A percentile compares a stretch with the other conserved stretches of the same genome.
These are phyloP conservation scores for Tinamus guttatus DNA, from an alignment of 2,113 vertebrate genomes.

Conservation along the genomic window DNA sequence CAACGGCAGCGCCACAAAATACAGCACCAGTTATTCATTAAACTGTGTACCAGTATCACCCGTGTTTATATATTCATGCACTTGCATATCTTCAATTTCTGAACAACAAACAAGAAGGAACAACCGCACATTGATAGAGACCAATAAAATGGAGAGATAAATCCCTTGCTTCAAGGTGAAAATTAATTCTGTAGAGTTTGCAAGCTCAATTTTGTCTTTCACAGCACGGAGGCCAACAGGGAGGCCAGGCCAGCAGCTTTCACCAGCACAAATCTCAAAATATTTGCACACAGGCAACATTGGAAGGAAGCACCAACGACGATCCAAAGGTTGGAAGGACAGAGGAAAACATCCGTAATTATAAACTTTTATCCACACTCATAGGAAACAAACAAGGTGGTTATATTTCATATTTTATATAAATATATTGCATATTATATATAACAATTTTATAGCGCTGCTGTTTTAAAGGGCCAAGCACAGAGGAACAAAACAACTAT, in stretches of 20 bases:
- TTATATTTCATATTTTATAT: too few species aligned
- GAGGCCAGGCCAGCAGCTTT: neutral
- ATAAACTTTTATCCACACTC: neutral
- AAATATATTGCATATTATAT: too few species aligned
- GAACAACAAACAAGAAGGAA: neutral
- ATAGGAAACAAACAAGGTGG: neutral
- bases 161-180: neutral
- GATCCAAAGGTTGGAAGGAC: neutral
- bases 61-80: neutral
- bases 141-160: neutral
- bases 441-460: too few species aligned
- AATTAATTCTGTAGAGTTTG: neutral
- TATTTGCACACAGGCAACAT: neutral
- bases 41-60: neutral
- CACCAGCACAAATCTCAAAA: neutral
- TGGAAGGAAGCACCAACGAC: neutral
- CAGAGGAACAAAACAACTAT: neutral
- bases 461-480: neutral
- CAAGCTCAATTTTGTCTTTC: neutral
- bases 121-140: neutral
- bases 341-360: neutral
- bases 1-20: neutral
- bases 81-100: neutral
- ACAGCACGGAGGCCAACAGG: neutral
- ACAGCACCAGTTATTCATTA: neutral